Conservation (phyloP, 1,140 invertebrate species). For the Hycleus cichorii region DNA sequence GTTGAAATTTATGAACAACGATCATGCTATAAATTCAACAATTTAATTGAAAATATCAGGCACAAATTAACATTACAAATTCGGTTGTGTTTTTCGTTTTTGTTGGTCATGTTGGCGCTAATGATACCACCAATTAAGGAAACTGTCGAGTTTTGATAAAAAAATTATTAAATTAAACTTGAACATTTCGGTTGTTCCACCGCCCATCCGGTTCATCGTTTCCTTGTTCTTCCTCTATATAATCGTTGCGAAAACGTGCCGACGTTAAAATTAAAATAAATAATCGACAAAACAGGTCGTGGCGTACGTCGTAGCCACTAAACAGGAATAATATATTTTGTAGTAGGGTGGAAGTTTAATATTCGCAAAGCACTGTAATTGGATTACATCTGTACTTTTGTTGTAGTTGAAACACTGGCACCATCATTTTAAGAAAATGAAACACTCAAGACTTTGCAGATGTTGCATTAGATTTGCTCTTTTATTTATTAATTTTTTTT, state of each 20-base stretch:
- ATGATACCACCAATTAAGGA: too few species aligned
- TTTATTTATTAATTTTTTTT: neutral
- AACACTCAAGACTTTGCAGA: slow-evolving; percentile 25
- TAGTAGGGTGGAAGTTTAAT: slow-evolving; percentile 17
- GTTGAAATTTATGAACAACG: too few species aligned
- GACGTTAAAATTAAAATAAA: slow-evolving; percentile 25
- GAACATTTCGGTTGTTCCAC: too few species aligned
- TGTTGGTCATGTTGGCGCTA: too few species aligned
- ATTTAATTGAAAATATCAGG: too few species aligned
- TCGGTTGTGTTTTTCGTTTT: too few species aligned
- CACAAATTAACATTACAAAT: too few species aligned
- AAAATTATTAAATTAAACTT: too few species aligned
- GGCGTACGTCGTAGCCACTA: slow-evolving; percentile 12
- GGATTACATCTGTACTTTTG: slow-evolving; percentile 31
- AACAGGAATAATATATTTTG: slow-evolving; percentile 26
- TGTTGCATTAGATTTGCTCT: neutral
- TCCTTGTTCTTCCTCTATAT: too few species aligned
- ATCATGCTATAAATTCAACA: too few species aligned
- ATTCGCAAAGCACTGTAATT: slow-evolving; percentile 28
- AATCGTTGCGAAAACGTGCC: neutral
- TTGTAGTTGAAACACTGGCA: slow-evolving; percentile 18
- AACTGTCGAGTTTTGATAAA: too few species aligned
- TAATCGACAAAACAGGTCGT: slow-evolving; percentile 14
- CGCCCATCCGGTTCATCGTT: too few species aligned
- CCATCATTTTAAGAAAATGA: slow-evolving; percentile 25